Percentiles rank a stretch among this genome's conserved stretches.
phyloP scores from a whole-genome alignment of 2,888 invertebrate genomes.

The Melieria picta region DNA sequence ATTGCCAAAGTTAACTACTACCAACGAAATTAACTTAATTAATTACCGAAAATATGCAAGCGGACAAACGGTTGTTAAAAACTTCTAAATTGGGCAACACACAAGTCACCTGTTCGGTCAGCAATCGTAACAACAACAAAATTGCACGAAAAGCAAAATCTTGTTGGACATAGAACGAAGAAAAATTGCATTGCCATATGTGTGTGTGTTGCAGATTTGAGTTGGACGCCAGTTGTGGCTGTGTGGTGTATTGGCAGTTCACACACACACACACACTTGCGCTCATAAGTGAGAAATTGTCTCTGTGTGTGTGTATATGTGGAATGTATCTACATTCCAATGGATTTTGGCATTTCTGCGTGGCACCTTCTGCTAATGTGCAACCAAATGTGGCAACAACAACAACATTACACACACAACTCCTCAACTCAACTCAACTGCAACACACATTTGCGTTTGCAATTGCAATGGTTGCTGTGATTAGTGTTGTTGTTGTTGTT shows the following conservation, averaged over 20 bases:
- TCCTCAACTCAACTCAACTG: constrained; percentile 19
- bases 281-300: background rate
- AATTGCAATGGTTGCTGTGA: constrained; percentile 3
- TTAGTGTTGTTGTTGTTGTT: background rate
- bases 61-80: constrained; percentile 1
- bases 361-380: constrained; percentile 16
- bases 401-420: background rate
- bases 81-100: background rate
- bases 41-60: constrained; percentile 25
- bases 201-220: constrained; percentile 17
- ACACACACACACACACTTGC: background rate
- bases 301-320: no score
- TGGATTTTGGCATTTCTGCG: constrained; percentile 25
- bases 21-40: constrained; percentile 26
- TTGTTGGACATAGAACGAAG: no score
- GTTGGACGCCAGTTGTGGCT: constrained; percentile 8
- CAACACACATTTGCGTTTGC: constrained; percentile 17
- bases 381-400: background rate
- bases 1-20: no score
- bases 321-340: constrained; percentile 27
- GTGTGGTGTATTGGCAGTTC: constrained; percentile 12
- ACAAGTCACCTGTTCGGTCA: no score
- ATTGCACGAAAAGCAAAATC: no score
- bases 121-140: no score
- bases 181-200: background rate